Evolutionary conservation across 2,113 vertebrate genomes (phyloP), one percentile per base, ranked within the genome.

Genomic region (Zootoca vivipara): DNA sequence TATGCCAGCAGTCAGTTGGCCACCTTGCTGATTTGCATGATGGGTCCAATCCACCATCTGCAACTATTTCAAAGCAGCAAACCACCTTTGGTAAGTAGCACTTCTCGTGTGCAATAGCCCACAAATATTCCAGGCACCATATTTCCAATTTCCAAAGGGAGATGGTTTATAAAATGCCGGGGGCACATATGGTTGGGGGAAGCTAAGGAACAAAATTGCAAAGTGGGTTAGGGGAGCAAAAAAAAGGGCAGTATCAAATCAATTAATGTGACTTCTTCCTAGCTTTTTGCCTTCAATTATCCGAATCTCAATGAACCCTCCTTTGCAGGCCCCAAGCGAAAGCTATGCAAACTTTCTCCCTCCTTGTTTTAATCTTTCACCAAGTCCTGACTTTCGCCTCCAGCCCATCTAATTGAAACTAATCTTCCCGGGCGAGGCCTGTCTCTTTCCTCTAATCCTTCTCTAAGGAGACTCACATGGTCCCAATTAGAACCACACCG

Each of bases 361-460:
- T 96, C 94, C 97, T 96, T 96, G 96, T 97, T 97, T 97, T 97
- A 96, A 97, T 97, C 97, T 98, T 97, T 97, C 96, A 94, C 96
- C 96, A 93, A 96, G 97, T 97, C 96, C 97, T 97, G 96, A 96
- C 97, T 97, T 97, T 97, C 95, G 97, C 98, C 98, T 97, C 97
- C 97, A 98, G 98, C 98, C 98, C 98, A 97, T 98, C 99, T 99
- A 99, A 99, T 99, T 99, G 98, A 98, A 99, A 98, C 98, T 97
- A 97, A 99, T 99, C 98, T 99, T 95, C 95, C 96, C 96, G 97
- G 98, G 98, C 97, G 97, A 98, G 98, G 98, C 98, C 98, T 98
- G 98, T 98, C 98, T 98, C 98, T 98, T 97, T 96, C 94, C 95
- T 96, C 97, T 97, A 97, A 98, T 98, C 98, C 98, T 96, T 96